Conservation (phyloP, 2,797 vertebrate species). For the Chiroxiphia lanceolata region DNA sequence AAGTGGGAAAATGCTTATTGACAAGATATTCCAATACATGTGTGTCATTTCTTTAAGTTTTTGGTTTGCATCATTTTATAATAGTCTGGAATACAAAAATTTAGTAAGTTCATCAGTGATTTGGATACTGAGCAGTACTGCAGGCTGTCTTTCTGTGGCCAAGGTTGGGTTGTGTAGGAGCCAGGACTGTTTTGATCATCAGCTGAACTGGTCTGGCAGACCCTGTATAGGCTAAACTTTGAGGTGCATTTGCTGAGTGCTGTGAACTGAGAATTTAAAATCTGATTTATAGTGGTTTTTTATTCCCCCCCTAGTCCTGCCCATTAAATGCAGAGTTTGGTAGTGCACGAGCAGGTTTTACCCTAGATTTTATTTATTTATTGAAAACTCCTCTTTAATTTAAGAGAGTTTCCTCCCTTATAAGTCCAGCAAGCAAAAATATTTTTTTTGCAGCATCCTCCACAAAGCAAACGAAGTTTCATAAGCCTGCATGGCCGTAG, state of each 20-base stretch:
- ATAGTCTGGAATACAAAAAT: not conserved
- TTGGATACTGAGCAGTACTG: not conserved
- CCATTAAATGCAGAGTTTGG: not conserved
- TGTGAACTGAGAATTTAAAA: not conserved
- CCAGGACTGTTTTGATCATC: not conserved
- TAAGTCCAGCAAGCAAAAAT: not conserved
- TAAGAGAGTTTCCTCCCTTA: not conserved
- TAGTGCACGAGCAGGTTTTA: not conserved
- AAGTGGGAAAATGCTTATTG: not conserved
- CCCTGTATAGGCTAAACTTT: not conserved
- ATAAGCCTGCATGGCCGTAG: not conserved
- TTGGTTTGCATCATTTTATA: not conserved
- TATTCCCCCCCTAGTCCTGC: fast-evolving
- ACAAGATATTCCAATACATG: not conserved
- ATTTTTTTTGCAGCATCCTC: not conserved
- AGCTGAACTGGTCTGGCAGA: not conserved
- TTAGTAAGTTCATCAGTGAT: not conserved
- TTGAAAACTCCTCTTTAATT: fast-evolving
- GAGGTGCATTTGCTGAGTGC: not conserved
- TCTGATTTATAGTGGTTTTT: not conserved
- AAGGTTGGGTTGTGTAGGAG: not conserved
- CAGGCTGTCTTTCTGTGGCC: not conserved
- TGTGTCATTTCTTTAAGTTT: not conserved
- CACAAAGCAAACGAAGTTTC: not conserved
- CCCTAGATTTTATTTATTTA: not conserved